phyloP scores from a whole-genome alignment of 2,113 vertebrate species.

The Polyodon spathula region DNA sequence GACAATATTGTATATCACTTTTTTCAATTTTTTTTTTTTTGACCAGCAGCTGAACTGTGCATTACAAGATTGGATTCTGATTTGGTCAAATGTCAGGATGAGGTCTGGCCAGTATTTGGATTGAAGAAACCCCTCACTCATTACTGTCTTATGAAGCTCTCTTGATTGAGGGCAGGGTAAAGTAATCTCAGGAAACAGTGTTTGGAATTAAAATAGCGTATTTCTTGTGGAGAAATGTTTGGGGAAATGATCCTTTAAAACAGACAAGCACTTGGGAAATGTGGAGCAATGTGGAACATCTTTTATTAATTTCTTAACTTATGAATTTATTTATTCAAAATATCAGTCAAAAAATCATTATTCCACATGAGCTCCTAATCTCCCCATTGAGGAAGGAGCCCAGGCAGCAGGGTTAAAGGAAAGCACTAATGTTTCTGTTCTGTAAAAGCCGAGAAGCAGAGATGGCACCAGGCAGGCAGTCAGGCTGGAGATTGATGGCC shows the following conservation, averaged over 20 bases:
- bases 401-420: slow-evolving; percentile 2
- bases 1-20: background rate
- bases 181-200: too few relatives aligned
- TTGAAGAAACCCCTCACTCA: background rate
- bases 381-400: background rate
- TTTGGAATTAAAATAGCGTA: too few relatives aligned
- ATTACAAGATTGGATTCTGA: background rate
- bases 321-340: too few relatives aligned
- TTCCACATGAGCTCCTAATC: background rate
- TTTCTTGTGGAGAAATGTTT: too few relatives aligned
- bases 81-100: background rate
- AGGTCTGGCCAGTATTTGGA: background rate
- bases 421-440: slow-evolving; percentile 21
- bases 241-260: too few relatives aligned
- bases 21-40: background rate
- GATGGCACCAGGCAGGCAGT: slow-evolving; percentile 1
- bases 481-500: slow-evolving; percentile 62
- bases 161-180: too few relatives aligned
- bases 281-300: too few relatives aligned
- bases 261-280: too few relatives aligned
- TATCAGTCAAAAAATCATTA: too few relatives aligned
- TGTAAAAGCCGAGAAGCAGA: slow-evolving; percentile 10
- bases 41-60: background rate
- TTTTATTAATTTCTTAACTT: too few relatives aligned
- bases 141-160: background rate